These are phyloP conservation scores for Neocrepidodera transversa DNA, from an alignment of 2,888 invertebrate genomes.

Conservation along the genomic window DNA sequence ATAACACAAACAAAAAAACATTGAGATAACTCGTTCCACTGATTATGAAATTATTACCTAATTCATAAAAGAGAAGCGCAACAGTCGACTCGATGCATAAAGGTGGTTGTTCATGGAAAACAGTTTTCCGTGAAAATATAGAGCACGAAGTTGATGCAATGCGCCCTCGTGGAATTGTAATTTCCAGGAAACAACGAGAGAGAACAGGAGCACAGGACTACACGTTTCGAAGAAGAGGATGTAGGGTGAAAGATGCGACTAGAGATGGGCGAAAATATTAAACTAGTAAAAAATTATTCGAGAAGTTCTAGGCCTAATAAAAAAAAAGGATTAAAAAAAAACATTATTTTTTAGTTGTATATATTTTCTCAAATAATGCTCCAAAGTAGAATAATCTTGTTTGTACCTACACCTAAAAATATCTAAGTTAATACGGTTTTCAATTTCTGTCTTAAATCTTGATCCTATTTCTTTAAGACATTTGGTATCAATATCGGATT, in stretches of 20 bases:
- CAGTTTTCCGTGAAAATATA: conserved; percentile 18
- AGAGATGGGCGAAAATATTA: conserved; percentile 4
- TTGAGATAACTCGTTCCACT: neutral
- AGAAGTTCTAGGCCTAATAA: too few species aligned
- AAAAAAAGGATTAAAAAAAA: too few species aligned
- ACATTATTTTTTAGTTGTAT: too few species aligned
- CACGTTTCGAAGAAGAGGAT: conserved; percentile 15
- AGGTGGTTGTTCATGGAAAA: conserved; percentile 10
- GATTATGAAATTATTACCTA: neutral
- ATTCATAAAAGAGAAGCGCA: neutral
- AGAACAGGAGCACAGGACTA: conserved; percentile 10
- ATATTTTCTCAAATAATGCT: too few species aligned
- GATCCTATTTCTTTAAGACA: too few species aligned
- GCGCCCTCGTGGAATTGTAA: conserved; percentile 3
- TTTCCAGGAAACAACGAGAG: conserved; percentile 15
- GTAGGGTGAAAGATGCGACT: conserved; percentile 6
- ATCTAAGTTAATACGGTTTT: too few species aligned
- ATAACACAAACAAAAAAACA: neutral
- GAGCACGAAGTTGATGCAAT: conserved; percentile 5
- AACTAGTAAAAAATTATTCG: too few species aligned
- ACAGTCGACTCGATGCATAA: conserved; percentile 1
- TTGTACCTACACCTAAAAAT: too few species aligned
- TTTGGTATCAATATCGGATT: too few species aligned
- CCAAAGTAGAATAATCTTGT: too few species aligned
- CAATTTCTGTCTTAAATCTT: too few species aligned